Evolutionary conservation across 2,888 invertebrate genomes (phyloP).

Genomic region (Stenodera caucasica): DNA sequence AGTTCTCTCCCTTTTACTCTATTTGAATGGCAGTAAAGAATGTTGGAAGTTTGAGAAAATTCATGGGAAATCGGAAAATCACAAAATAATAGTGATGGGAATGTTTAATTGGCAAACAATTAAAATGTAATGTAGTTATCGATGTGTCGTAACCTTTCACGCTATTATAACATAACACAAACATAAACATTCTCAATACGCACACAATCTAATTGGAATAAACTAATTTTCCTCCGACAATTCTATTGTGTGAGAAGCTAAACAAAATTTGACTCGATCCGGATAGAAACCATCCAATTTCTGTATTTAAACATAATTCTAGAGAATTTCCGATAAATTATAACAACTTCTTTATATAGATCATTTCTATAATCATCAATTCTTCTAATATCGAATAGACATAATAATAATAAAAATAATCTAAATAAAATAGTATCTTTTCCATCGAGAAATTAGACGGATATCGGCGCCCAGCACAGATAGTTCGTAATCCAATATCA

Average conservation of each 20-base stretch:
- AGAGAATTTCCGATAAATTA: neutral
- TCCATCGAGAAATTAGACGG: neutral
- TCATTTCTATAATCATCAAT: conserved; percentile 19
- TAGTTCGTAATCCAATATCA: conserved; percentile 33
- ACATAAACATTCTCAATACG: neutral
- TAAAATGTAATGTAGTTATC: neutral
- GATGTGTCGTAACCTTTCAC: conserved; percentile 1
- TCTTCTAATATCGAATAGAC: conserved; percentile 24
- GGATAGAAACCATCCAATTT: neutral
- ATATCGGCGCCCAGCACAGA: conserved; percentile 36
- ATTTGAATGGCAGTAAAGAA: too few species aligned
- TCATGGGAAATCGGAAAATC: neutral
- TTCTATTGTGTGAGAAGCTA: too few species aligned
- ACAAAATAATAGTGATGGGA: neutral
- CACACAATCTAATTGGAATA: neutral
- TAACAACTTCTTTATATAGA: neutral
- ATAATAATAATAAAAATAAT: too few species aligned
- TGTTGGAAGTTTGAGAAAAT: too few species aligned
- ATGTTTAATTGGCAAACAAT: neutral
- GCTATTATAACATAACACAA: neutral
- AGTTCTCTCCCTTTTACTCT: too few species aligned
- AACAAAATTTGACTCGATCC: too few species aligned
- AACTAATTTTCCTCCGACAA: too few species aligned
- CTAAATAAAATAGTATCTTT: conserved; percentile 4
- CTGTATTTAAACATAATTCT: neutral